A percentile compares a stretch with the other conserved stretches of the same genome.
Conservation (phyloP, 92 coral and sea anemone species). For the Phenganax marumi region DNA sequence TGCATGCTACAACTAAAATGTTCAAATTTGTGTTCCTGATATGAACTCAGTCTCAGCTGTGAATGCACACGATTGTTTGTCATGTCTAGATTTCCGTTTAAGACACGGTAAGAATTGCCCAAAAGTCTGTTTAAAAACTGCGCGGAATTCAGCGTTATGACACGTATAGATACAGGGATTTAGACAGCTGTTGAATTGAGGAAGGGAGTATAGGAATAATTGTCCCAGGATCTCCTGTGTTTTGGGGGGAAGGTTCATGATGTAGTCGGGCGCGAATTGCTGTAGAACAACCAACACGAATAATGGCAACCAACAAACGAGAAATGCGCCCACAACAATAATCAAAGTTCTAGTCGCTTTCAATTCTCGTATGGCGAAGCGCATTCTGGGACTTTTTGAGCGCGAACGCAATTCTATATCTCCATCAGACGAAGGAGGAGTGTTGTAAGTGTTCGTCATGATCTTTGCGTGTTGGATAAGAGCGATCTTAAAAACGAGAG, state of each 20-base stretch:
- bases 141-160: constrained; percentile 82
- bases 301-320: not conserved
- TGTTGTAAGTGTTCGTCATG: constrained; percentile 29
- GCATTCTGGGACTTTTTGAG: constrained; percentile 37
- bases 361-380: constrained; percentile 70
- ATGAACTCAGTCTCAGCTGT: not conserved
- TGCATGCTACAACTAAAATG: too few relatives aligned
- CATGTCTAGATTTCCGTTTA: not conserved
- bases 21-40: not conserved
- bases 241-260: constrained; percentile 46
- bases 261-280: constrained; percentile 66
- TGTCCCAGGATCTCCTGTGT: constrained; percentile 71
- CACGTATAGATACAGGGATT: constrained; percentile 92
- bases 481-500: constrained; percentile 84
- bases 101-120: not conserved
- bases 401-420: constrained; percentile 62
- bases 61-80: not conserved
- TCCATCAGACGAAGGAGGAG: constrained; percentile 45
- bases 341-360: constrained; percentile 95
- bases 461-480: constrained; percentile 74
- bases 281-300: constrained; percentile 66
- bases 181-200: constrained; percentile 78
- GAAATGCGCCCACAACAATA: constrained; percentile 1
- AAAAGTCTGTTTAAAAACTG: constrained; percentile 60
- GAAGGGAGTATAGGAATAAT: constrained; percentile 73